These are phyloP conservation scores for Paracentrotus lividus DNA, from an alignment of 53 echinoderm and acorn worm genomes.

Conservation along the genomic window DNA sequence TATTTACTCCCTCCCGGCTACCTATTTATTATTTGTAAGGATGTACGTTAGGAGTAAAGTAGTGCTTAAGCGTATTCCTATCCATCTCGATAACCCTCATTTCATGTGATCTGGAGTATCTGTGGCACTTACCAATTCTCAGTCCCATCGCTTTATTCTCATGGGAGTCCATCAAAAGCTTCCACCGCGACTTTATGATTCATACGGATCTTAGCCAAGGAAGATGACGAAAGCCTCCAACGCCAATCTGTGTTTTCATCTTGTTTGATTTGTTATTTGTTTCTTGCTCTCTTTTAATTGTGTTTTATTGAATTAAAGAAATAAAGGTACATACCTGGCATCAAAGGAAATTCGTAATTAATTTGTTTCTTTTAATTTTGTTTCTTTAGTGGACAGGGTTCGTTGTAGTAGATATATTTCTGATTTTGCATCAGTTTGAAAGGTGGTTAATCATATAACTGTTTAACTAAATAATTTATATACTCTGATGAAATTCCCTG, in stretches of 20 bases:
- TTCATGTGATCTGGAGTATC: slow-evolving; percentile 16
- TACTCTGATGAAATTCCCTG: too few relatives aligned
- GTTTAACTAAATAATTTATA: too few relatives aligned
- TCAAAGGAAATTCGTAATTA: too few relatives aligned
- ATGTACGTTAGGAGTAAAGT: background rate
- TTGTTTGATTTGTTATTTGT: background rate
- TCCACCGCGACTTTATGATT: slow-evolving; percentile 35
- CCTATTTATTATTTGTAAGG: background rate
- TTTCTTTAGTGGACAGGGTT: too few relatives aligned
- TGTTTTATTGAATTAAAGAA: too few relatives aligned
- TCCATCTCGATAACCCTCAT: slow-evolving; percentile 16
- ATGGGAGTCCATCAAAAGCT: slow-evolving; percentile 63
- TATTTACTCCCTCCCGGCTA: background rate
- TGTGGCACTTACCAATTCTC: slow-evolving; percentile 17
- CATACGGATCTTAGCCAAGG: background rate
- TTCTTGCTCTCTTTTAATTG: background rate
- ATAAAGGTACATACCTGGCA: too few relatives aligned
- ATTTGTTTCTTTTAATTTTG: too few relatives aligned
- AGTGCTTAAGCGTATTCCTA: background rate
- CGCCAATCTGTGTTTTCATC: background rate
- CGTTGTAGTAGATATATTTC: too few relatives aligned
- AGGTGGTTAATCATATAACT: too few relatives aligned
- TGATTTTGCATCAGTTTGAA: too few relatives aligned
- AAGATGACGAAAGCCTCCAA: background rate
- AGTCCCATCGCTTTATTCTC: slow-evolving; percentile 55